Evolutionary conservation across 1,140 invertebrate species (phyloP).

Genomic region (Hyposmocoma kahamanoa): DNA sequence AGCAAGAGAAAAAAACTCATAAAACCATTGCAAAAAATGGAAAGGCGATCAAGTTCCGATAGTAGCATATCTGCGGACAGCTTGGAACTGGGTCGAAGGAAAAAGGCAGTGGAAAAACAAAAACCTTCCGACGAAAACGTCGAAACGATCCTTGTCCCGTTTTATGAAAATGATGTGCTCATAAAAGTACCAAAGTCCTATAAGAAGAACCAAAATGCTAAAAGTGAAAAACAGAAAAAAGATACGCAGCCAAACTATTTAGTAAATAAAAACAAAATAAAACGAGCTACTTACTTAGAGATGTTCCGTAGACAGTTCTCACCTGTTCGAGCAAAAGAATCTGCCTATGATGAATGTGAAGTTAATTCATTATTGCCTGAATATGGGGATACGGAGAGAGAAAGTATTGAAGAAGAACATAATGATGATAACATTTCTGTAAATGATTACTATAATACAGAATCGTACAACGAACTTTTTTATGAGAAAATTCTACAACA

Average conservation of each 20-base stretch:
- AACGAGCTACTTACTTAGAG: constrained; percentile 43
- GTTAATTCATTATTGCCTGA: constrained; percentile 57
- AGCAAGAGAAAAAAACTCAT: constrained; percentile 15
- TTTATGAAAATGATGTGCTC: constrained; percentile 63
- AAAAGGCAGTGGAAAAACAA: constrained; percentile 25
- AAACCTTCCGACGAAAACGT: constrained; percentile 31
- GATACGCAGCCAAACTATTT: constrained; percentile 32
- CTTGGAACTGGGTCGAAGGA: constrained; percentile 39
- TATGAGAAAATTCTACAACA: constrained; percentile 51
- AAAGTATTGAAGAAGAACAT: constrained; percentile 38
- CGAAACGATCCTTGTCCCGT: constrained; percentile 57
- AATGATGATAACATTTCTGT: constrained; percentile 8
- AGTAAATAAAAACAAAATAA: constrained; percentile 42
- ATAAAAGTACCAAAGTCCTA: constrained; percentile 46
- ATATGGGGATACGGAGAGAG: constrained; percentile 55
- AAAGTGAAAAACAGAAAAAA: constrained; percentile 22
- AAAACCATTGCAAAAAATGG: constrained; percentile 31
- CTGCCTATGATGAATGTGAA: constrained; percentile 26
- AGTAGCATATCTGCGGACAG: constrained; percentile 54
- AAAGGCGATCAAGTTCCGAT: constrained; percentile 35
- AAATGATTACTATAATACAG: constrained; percentile 53
- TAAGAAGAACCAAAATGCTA: constrained; percentile 20
- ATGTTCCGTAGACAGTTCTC: constrained; percentile 52
- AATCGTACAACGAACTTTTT: constrained; percentile 61
- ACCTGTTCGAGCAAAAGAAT: constrained; percentile 8